Base-by-base conservation (phyloP, 2,888 invertebrate genomes). In the Hemaris fuciformis region DNA sequence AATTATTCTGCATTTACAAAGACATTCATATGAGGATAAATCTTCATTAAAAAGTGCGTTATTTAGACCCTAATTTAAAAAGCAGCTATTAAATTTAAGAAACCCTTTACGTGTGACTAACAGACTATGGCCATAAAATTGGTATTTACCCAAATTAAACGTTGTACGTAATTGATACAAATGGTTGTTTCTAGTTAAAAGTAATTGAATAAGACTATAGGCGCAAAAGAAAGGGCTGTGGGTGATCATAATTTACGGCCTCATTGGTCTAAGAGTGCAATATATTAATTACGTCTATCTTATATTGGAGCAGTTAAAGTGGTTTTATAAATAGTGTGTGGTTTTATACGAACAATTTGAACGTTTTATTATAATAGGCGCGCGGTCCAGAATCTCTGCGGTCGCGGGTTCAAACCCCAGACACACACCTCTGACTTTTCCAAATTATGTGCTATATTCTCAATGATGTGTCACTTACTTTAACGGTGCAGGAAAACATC, bases 121-220 rank as follows among this genome's bases (percentile, higher is more conserved):
- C 85, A 84, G 77, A 81, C 74, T 77, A 75, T 79, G 77, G 72
- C 88, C 88, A 87, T 90, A 88, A 89, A 90, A 89, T 88, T 89
- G 88, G 85, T 89, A 88, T 91, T 89, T 88, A 87, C 85, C 87
- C 81, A 88, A 91, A 91, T 91, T 90, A 88, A 91, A 83, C 80
- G 82, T 76, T 73, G 79, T 68, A 73, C 79, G 81, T 88, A 91
- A 92, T 91, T 92, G 91, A 91, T 85, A 92, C 83, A 88, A 91
- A 92, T 91, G 90, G 89, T 77, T 84, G 86, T 89, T 88, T 79
- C 84, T 84, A 88, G 87, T 91, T 91, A 85, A 87, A 81, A 73
- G 71, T 84, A 91, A 92, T 91, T 90, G 89, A 83, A 82, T 75
- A 70, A 76, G 77, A 77, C 75, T 70, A 67, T 66, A 74, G 72